These are phyloP conservation scores for Pogoniulus pusillus DNA, from an alignment of 2,797 vertebrate species.

Conservation along the genomic window DNA sequence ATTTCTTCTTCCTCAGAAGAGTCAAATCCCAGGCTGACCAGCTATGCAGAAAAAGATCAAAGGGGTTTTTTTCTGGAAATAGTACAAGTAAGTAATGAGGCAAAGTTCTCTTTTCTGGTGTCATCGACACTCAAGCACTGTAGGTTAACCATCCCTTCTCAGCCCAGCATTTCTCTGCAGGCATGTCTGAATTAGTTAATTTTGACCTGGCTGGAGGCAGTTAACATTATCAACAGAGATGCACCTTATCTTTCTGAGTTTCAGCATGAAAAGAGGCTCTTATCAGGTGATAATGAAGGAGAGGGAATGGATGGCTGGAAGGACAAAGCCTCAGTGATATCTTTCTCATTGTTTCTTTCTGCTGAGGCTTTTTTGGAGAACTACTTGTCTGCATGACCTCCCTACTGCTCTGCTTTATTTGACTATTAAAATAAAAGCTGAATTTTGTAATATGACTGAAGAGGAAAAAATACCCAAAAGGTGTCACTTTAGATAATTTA, in stretches of 20 bases:
- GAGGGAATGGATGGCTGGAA: neutral
- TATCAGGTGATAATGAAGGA: neutral
- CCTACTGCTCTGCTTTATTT: slow-evolving; percentile 14
- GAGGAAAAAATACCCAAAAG: neutral
- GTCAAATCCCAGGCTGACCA: neutral
- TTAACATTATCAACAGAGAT: neutral
- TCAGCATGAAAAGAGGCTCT: slow-evolving; percentile 4
- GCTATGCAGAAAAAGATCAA: neutral
- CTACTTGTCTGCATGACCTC: slow-evolving; percentile 8
- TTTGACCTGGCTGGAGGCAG: slow-evolving; percentile 32
- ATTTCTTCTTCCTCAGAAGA: neutral
- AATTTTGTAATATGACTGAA: neutral
- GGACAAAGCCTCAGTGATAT: slow-evolving; percentile 19
- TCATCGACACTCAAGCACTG: neutral
- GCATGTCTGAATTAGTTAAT: neutral
- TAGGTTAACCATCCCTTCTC: neutral
- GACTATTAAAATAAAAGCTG: slow-evolving; percentile 37
- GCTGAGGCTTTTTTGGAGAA: neutral
- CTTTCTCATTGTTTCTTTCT: slow-evolving; percentile 11
- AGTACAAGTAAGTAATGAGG: neutral
- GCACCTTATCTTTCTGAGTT: slow-evolving; percentile 34
- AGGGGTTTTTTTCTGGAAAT: neutral
- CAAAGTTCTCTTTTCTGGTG: neutral
- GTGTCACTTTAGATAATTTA: neutral
- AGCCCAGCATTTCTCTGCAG: neutral